Conservation (phyloP, 2,113 vertebrate genomes). For the Gobio gobio region DNA sequence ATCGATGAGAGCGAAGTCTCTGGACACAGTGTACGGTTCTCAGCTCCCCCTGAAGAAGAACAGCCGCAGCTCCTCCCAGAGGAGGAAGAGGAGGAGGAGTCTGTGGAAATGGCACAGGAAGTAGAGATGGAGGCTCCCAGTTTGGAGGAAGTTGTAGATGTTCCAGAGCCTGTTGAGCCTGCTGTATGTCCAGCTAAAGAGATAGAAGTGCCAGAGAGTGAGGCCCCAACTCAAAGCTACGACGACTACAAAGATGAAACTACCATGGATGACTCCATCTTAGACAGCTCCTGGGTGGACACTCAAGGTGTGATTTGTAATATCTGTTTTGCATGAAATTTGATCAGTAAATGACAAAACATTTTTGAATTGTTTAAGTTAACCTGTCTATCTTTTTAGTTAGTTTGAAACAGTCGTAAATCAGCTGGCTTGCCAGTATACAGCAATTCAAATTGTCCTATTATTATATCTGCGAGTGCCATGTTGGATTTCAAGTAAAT, state of each 20-base stretch:
- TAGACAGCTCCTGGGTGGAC: constrained; percentile 99
- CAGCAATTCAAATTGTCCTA: not conserved
- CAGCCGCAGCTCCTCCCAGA: constrained; percentile 65
- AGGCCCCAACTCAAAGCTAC: constrained; percentile 88
- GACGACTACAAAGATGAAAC: constrained; percentile 95
- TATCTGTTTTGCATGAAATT: constrained; percentile 1
- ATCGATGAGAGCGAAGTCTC: constrained; percentile 90
- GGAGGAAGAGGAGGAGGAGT: constrained; percentile 70
- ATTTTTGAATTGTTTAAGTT: not conserved
- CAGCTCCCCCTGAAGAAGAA: constrained; percentile 79
- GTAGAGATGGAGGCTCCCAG: constrained; percentile 77
- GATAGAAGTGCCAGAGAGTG: constrained; percentile 73
- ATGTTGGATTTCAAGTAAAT: not conserved
- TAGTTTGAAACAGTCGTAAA: not conserved
- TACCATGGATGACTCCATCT: constrained; percentile 95
- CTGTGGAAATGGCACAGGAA: constrained; percentile 78
- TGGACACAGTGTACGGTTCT: constrained; percentile 93
- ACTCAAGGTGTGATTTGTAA: constrained; percentile 85
- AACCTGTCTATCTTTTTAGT: too few species aligned
- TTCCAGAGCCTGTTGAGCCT: constrained; percentile 77
- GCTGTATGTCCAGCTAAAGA: constrained; percentile 80
- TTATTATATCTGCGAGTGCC: not conserved
- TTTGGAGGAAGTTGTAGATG: constrained; percentile 76
- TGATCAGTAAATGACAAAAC: not conserved
- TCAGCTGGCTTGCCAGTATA: not conserved